Evolutionary conservation across 2,113 vertebrate genomes (phyloP).

Genomic region (Scophthalmus maximus): DNA sequence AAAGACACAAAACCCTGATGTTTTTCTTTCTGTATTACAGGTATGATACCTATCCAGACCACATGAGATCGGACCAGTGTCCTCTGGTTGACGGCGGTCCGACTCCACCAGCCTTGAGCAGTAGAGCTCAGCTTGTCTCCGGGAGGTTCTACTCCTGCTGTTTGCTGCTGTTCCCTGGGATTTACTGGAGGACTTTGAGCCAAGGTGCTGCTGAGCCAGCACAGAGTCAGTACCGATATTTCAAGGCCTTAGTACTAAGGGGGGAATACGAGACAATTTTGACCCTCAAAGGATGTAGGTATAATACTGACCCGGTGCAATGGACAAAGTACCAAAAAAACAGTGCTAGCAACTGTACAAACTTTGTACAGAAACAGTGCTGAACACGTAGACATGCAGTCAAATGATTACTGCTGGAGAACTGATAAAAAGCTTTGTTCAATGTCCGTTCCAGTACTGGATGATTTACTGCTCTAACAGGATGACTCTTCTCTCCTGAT

Average conservation of each 20-base stretch:
- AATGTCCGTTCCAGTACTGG: constrained; percentile 24
- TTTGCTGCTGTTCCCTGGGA: constrained; percentile 96
- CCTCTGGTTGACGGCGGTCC: constrained; percentile 52
- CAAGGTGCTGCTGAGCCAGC: constrained; percentile 64
- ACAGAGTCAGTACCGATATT: constrained; percentile 47
- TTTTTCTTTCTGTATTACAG: constrained; percentile 73
- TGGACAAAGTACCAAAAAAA: constrained; percentile 47
- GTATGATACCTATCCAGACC: constrained; percentile 85
- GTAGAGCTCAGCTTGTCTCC: constrained; percentile 87
- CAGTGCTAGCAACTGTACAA: constrained; percentile 32
- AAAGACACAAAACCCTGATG: constrained; percentile 1
- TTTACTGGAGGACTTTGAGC: constrained; percentile 73
- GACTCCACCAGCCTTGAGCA: constrained; percentile 81
- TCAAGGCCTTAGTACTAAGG: constrained; percentile 62
- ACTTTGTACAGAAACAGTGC: constrained; percentile 54
- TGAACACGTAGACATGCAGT: constrained; percentile 39
- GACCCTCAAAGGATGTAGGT: constrained; percentile 50
- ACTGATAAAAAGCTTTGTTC: constrained; percentile 27
- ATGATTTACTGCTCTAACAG: constrained; percentile 47
- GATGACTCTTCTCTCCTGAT: constrained; percentile 43
- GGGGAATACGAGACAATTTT: constrained; percentile 56
- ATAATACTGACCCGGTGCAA: constrained; percentile 51
- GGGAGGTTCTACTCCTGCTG: constrained; percentile 91
- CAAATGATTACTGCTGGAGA: constrained; percentile 28
- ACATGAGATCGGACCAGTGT: constrained; percentile 38